phyloP scores from a whole-genome alignment of 1,140 invertebrate genomes.

The Himalopsyche phryganea region DNA sequence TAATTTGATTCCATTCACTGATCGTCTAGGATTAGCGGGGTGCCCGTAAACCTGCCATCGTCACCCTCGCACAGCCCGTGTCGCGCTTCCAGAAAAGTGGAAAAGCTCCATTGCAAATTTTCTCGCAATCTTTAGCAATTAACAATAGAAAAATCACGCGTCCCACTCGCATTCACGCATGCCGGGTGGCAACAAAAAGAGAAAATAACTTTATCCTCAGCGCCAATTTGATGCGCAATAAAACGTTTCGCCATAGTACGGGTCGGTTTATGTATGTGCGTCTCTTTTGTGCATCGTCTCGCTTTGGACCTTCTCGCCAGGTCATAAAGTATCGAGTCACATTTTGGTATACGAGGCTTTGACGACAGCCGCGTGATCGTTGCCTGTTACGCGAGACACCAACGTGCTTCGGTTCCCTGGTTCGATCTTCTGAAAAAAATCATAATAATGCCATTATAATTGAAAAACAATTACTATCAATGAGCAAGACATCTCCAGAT shows the following conservation, averaged over 20 bases:
- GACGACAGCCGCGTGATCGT: slow-evolving; percentile 50
- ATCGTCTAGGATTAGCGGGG: slow-evolving; percentile 8
- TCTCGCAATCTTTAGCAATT: slow-evolving; percentile 1
- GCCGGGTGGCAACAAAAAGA: slow-evolving; percentile 32
- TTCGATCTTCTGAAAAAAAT: no score
- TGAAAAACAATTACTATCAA: no score
- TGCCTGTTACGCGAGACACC: slow-evolving; percentile 10
- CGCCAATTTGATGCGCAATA: not conserved
- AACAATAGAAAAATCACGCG: slow-evolving; percentile 37
- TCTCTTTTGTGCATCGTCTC: slow-evolving; percentile 39
- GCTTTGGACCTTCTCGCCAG: slow-evolving; percentile 39
- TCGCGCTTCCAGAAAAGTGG: slow-evolving; percentile 17
- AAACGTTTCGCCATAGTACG: not conserved
- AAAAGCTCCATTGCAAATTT: not conserved
- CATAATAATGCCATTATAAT: no score
- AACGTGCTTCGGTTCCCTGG: no score
- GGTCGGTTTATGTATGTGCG: slow-evolving; percentile 6
- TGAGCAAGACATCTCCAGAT: no score
- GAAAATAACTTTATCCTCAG: slow-evolving; percentile 16
- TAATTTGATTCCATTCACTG: no score
- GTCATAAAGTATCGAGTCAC: slow-evolving; percentile 54
- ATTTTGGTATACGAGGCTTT: slow-evolving; percentile 47
- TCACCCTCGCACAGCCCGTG: slow-evolving; percentile 47
- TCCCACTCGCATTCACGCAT: slow-evolving; percentile 47
- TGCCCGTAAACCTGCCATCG: slow-evolving; percentile 42